Percentiles rank a stretch among this genome's conserved stretches.
Conservation (phyloP, 2,113 vertebrate species). For the Beaufortia kweichowensis region DNA sequence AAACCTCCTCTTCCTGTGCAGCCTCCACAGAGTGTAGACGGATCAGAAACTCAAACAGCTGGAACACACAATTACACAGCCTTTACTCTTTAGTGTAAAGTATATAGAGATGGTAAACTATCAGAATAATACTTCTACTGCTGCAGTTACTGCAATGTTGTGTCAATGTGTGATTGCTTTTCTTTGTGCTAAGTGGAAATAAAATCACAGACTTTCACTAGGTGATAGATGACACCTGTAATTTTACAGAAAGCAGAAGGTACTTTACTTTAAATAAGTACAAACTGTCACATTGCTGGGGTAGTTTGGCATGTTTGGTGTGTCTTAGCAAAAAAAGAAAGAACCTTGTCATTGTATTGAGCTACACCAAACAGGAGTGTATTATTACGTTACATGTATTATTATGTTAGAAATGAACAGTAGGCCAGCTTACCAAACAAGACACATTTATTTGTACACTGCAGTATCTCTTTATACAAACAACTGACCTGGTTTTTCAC, state of each 20-base stretch:
- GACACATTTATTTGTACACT: background rate
- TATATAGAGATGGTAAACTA: background rate
- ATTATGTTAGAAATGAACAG: background rate
- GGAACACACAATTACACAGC: conserved; percentile 4
- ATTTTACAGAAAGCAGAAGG: too few relatives aligned
- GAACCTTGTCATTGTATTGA: background rate
- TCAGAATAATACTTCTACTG: too few relatives aligned
- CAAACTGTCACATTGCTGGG: too few relatives aligned
- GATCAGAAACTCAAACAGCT: conserved; percentile 98
- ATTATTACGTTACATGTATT: background rate
- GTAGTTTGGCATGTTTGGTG: too few relatives aligned
- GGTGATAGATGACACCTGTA: too few relatives aligned
- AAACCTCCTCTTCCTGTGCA: conserved; percentile 86
- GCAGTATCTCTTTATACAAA: conserved; percentile 15
- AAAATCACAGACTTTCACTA: too few relatives aligned
- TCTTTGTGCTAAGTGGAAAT: too few relatives aligned
- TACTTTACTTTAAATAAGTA: too few relatives aligned
- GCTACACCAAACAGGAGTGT: background rate
- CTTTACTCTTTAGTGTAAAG: background rate
- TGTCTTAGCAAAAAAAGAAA: background rate
- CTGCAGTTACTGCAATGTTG: too few relatives aligned
- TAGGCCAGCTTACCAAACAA: background rate
- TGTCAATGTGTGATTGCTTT: too few relatives aligned
- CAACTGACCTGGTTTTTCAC: conserved; percentile 93
- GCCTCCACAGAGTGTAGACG: conserved; percentile 88